Evolutionary conservation across 2,113 vertebrate species (phyloP), one percentile per base, ranked within the genome.

Genomic region (Microcebus ravelobensis): DNA sequence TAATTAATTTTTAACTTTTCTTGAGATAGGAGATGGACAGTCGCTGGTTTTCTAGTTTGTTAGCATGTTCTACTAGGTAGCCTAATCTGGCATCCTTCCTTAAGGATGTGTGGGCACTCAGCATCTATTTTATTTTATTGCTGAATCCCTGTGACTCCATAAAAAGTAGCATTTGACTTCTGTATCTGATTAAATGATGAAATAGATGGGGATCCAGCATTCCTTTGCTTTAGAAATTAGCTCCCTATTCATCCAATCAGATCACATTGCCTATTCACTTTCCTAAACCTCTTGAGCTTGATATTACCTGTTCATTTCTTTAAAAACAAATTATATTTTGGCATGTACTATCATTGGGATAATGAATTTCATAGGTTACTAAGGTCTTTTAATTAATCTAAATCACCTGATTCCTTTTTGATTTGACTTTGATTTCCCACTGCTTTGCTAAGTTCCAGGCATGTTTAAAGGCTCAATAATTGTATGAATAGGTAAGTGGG

Each of bases 271-370:
- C 45, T 77, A 0, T 31, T 74, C 15, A 57, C 15, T 27, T 90
- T 59, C 27, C 59, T 61, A 79, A 96, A 67, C 42, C 48, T 90
- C 31, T 48, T 34, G 20, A 70, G 11, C 29, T 87, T 83, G 20
- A 23, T 94, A 25, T 77, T 91, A 93, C 34, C 81, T 34, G 48
- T 71, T 55, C n/a, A 61, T 82, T 91, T 71, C 59, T 83, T 93
- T 91, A 42, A 95, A 95, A 86, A n/a, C 36, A 70, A 90, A 52
- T 59, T 87, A 17, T 73, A 36, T 68, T 90, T 91, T 86, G 48
- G 67, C 34, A 34, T 70, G 18, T 84, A 50, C 39, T 14, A 39
- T 74, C 48, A 68, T 96, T 93, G 87, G 68, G 50, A 52, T 85
- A 82, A 23, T 67, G n/a, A 73, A 76, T 91, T 76, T 81, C 25